Evolutionary conservation across 2,113 vertebrate genomes (phyloP).

Genomic region (Nothoprocta perdicaria): DNA sequence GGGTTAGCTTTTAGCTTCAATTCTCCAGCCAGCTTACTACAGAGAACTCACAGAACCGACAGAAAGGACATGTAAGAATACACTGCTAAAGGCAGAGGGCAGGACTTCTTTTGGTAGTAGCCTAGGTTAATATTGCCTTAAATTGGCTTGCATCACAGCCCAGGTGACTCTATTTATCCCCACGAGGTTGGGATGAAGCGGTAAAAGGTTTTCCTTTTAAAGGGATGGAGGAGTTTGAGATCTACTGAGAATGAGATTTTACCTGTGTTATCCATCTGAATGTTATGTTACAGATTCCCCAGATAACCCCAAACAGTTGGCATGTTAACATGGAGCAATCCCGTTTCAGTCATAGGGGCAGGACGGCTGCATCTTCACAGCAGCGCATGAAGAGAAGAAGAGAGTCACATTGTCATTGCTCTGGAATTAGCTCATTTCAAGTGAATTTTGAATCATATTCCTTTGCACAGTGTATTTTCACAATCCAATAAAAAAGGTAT

Average conservation of each 20-base stretch:
- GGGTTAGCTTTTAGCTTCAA: neutral
- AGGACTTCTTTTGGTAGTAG: neutral
- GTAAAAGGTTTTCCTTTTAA: neutral
- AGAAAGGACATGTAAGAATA: neutral
- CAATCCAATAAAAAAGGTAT: fast-evolving
- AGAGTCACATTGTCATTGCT: neutral
- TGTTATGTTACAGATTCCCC: neutral
- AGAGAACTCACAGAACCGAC: neutral
- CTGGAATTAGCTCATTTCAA: neutral
- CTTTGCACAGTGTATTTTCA: neutral
- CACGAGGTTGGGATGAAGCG: neutral
- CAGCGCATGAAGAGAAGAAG: fast-evolving
- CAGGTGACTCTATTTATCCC: neutral
- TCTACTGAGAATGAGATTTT: neutral
- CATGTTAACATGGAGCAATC: neutral
- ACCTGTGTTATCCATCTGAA: neutral
- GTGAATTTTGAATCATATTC: neutral
- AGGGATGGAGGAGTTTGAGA: neutral
- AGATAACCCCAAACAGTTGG: neutral
- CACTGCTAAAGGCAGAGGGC: neutral
- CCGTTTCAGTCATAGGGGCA: neutral
- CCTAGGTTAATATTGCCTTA: neutral
- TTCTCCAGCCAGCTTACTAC: neutral
- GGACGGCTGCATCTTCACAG: neutral
- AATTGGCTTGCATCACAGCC: neutral